Base-by-base conservation (phyloP, 2,888 invertebrate genomes). In the Hanleya hanleyi region DNA sequence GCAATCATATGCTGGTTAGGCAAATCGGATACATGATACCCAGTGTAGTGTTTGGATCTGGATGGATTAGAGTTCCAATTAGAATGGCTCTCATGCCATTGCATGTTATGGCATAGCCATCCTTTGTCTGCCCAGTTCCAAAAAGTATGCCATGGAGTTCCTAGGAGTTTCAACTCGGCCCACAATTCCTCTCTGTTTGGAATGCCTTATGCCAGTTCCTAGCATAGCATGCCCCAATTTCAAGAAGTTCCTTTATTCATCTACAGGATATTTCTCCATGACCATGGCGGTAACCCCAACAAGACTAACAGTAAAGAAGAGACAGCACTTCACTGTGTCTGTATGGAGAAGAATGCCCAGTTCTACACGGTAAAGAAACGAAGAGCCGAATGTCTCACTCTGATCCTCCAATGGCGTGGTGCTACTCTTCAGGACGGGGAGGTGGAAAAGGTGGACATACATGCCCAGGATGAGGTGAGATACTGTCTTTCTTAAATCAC, bases 281-380 rank as follows among this genome's bases (percentile, higher is more conserved):
- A 94, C 76, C 90, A 93, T 71, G 92, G 93, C 38, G 94, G 94
- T 9, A 94, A 94, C 88, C 94, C 94, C 29, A 94, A 94, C 89
- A 94, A 94, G 89, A 92, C 92, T 75, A 94, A 94, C 87, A 92
- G 91, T 26, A 89, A 91, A 62, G 93, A 94, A 83, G 93, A 94
- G 86, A 93, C 93, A 0, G 92, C 93, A 9, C 89, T 94, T 73
- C 94, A 94, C 86, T 91, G 92, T 80, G 93, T 93, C 38, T 94
- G 94, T 83, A 85, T 84, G 83, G 87, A 86, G 75, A 83, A 80
- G 69, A 82, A 83, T 68, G 71, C 79, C 6, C 84, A 84, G 73
- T 84, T 78, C 41, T 83, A 83, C 70, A 82, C 85, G 37, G 84
- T 87, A 35, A 86, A 86, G 78, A 81, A 85, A 82, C 84, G 93